Conservation (phyloP, 2,888 invertebrate genomes). For the Hemithea aestivaria region DNA sequence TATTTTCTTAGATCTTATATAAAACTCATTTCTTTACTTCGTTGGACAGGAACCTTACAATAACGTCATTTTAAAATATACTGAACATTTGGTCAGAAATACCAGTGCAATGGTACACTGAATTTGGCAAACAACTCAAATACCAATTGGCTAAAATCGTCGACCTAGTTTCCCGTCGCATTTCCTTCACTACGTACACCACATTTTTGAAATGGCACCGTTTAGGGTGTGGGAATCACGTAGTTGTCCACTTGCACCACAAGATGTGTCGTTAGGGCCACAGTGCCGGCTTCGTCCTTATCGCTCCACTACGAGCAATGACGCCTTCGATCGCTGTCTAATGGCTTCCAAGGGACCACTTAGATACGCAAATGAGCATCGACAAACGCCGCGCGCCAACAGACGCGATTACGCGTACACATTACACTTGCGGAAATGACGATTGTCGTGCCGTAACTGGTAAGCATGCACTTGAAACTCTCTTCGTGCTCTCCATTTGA, state of each 20-base stretch:
- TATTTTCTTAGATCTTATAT: no score
- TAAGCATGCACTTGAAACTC: slow-evolving; percentile 14
- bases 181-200: slow-evolving; percentile 26
- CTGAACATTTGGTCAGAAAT: no score
- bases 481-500: slow-evolving; percentile 10
- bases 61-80: no score
- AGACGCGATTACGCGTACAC: slow-evolving; percentile 41
- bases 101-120: no score
- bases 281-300: slow-evolving; percentile 61
- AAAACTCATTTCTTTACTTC: no score
- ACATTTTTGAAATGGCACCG: slow-evolving; percentile 38
- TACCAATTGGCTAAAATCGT: slow-evolving; percentile 27
- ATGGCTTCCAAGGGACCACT: slow-evolving; percentile 74
- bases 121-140: slow-evolving; percentile 8
- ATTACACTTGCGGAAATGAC: slow-evolving; percentile 41
- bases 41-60: no score
- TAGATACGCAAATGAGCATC: slow-evolving; percentile 79
- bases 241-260: slow-evolving; percentile 61
- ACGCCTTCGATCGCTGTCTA: slow-evolving; percentile 74
- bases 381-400: slow-evolving; percentile 52
- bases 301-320: slow-evolving; percentile 72
- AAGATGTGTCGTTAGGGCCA: slow-evolving; percentile 60
- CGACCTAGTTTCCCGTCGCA: slow-evolving; percentile 33
- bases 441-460: slow-evolving; percentile 25
- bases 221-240: slow-evolving; percentile 44